Percentiles rank a stretch among this genome's conserved stretches.
phyloP scores from a whole-genome alignment of 2,888 invertebrate genomes.

The Mycalesis mineus region DNA sequence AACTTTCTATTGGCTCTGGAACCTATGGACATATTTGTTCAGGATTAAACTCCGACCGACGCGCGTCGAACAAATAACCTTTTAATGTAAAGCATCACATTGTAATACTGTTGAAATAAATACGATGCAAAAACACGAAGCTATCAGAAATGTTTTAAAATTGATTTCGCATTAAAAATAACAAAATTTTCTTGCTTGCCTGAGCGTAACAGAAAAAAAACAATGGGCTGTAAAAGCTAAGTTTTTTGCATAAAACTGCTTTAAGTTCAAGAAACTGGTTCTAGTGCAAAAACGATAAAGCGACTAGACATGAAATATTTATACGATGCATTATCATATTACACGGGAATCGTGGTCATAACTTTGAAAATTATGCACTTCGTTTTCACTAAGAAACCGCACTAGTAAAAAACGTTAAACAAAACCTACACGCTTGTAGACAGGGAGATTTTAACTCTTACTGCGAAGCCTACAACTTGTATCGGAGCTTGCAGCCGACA shows the following conservation, averaged over 20 bases:
- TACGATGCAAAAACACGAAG: not conserved
- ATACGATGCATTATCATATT: conserved; percentile 76
- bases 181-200: conserved; percentile 27
- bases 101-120: conserved; percentile 9
- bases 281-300: conserved; percentile 67
- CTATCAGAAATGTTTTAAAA: conserved; percentile 13
- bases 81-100: conserved; percentile 17
- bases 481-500: conserved; percentile 24
- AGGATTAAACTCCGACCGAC: conserved; percentile 20
- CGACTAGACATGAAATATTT: conserved; percentile 71
- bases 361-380: conserved; percentile 73
- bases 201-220: conserved; percentile 45
- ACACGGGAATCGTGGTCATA: conserved; percentile 73
- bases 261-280: conserved; percentile 59
- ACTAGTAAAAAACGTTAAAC: conserved; percentile 24
- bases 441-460: conserved; percentile 34
- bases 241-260: conserved; percentile 56
- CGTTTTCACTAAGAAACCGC: conserved; percentile 67
- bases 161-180: conserved; percentile 12
- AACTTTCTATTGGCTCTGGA: conserved; percentile 31
- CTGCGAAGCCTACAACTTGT: conserved; percentile 28
- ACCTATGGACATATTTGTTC: conserved; percentile 25
- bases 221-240: conserved; percentile 45
- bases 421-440: conserved; percentile 13
- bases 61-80: conserved; percentile 18